Percentiles rank a stretch among this genome's conserved stretches.
These are phyloP conservation scores for Danaus melanippus DNA, from an alignment of 1,140 invertebrate genomes.

Conservation along the genomic window DNA sequence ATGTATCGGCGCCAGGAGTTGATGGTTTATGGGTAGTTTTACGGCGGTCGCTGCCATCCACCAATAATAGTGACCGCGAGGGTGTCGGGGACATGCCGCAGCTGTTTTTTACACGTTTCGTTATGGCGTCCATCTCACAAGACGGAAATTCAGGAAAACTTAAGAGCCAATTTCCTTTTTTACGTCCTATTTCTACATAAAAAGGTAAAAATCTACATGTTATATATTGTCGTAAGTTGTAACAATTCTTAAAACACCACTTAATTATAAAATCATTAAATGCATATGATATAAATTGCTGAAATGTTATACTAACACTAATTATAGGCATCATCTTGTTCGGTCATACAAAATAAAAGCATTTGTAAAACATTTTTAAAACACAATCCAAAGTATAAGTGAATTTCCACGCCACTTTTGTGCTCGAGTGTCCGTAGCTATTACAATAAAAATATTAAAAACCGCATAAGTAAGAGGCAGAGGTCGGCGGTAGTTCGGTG, in stretches of 20 bases:
- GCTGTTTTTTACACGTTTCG: slow-evolving; percentile 67
- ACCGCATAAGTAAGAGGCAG: slow-evolving; percentile 69
- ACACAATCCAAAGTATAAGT: too few relatives aligned
- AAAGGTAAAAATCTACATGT: slow-evolving; percentile 6
- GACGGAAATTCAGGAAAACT: slow-evolving; percentile 23
- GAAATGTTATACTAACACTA: too few relatives aligned
- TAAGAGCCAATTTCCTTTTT: slow-evolving; percentile 16
- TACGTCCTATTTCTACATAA: background rate
- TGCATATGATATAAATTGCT: too few relatives aligned
- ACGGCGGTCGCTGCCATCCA: slow-evolving; percentile 39
- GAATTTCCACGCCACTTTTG: slow-evolving; percentile 24
- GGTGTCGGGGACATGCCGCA: slow-evolving; percentile 46
- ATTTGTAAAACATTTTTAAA: too few relatives aligned
- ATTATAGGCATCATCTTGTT: too few relatives aligned
- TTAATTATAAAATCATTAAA: too few relatives aligned
- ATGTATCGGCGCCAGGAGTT: slow-evolving; percentile 30
- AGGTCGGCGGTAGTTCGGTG: slow-evolving; percentile 66
- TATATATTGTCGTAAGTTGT: too few relatives aligned
- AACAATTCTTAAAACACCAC: too few relatives aligned
- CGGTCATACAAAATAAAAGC: too few relatives aligned
- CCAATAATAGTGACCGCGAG: slow-evolving; percentile 54
- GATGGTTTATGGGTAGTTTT: slow-evolving; percentile 58
- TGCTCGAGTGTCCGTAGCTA: slow-evolving; percentile 40
- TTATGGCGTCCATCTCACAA: slow-evolving; percentile 40
- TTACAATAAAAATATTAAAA: slow-evolving; percentile 72